Conservation (phyloP, 2,113 vertebrate genomes). For the Erythrocebus patas region DNA sequence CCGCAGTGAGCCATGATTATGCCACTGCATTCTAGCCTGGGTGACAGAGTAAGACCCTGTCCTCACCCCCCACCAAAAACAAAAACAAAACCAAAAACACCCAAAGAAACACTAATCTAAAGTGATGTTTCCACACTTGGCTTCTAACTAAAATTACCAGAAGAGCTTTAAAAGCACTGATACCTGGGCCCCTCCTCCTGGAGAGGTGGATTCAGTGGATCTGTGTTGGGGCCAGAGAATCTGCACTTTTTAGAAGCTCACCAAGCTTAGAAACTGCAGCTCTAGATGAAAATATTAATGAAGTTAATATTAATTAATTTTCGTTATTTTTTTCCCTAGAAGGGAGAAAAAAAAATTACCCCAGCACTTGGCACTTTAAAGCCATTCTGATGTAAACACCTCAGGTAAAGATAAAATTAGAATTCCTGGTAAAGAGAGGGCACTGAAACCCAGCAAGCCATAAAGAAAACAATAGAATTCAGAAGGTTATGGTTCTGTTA, state of each 20-base stretch:
- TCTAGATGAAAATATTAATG: conserved; percentile 11
- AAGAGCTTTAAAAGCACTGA: neutral
- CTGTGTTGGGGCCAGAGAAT: neutral
- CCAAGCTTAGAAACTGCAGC: neutral
- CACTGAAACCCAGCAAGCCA: neutral
- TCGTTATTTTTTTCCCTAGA: neutral
- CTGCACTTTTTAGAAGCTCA: neutral
- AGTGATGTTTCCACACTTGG: neutral
- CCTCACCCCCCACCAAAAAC: too few relatives aligned
- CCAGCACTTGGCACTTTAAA: conserved; percentile 9
- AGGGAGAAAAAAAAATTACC: neutral
- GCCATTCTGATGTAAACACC: conserved; percentile 32
- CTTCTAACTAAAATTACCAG: neutral
- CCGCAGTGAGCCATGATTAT: too few relatives aligned
- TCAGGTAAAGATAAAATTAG: conserved; percentile 1
- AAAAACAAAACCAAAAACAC: too few relatives aligned
- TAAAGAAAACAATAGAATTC: neutral
- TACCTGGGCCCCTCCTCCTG: neutral
- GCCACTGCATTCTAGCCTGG: too few relatives aligned
- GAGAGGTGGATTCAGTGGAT: neutral
- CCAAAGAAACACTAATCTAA: neutral
- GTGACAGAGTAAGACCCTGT: too few relatives aligned
- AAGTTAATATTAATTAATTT: neutral
- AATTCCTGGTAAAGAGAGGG: conserved; percentile 40
- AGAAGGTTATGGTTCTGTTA: neutral